phyloP scores from a whole-genome alignment of 2,113 vertebrate genomes.

The Tinamus guttatus region DNA sequence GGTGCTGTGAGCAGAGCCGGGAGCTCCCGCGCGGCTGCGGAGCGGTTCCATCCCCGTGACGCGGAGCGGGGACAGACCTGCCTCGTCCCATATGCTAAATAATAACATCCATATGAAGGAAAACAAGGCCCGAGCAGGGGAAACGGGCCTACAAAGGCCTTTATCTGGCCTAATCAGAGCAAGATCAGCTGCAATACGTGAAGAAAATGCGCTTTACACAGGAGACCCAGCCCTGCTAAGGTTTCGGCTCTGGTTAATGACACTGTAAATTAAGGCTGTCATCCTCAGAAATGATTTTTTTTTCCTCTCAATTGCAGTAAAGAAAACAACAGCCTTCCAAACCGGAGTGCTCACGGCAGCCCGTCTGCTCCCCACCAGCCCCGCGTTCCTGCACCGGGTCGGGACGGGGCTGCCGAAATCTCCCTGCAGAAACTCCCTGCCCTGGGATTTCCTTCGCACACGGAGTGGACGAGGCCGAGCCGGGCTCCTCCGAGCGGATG shows the following conservation, averaged over 20 bases:
- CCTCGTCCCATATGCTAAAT: background rate
- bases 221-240: conserved; percentile 75
- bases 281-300: conserved; percentile 74
- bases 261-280: conserved; percentile 87
- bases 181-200: conserved; percentile 9
- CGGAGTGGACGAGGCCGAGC: rapidly evolving
- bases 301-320: conserved; percentile 64
- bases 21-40: rapidly evolving
- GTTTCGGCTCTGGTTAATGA: conserved; percentile 90
- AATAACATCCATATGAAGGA: background rate
- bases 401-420: background rate
- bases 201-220: conserved; percentile 23
- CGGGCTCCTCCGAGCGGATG: background rate
- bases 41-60: background rate
- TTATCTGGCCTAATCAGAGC: conserved; percentile 61
- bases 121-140: background rate
- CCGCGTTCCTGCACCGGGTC: no score
- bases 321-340: conserved; percentile 59
- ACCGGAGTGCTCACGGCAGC: background rate
- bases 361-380: background rate
- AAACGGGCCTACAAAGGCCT: background rate
- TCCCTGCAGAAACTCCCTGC: background rate
- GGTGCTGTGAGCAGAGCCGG: rapidly evolving
- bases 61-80: background rate
- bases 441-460: rapidly evolving